Evolutionary conservation across 2,888 invertebrate species (phyloP).

Genomic region (Sipunculus nudus): DNA sequence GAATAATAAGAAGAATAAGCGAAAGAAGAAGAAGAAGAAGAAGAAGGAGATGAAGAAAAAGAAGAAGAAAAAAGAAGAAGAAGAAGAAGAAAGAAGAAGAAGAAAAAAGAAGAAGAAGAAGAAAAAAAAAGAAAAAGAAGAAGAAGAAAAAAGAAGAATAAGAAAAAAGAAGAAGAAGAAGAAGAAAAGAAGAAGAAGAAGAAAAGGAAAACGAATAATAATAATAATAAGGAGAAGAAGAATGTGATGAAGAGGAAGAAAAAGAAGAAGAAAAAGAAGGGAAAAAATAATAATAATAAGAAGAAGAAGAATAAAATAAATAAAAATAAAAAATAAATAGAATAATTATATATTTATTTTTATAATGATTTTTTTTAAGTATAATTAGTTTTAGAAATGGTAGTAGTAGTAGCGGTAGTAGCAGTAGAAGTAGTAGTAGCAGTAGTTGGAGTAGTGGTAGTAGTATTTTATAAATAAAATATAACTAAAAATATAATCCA

Average conservation of each 20-base stretch:
- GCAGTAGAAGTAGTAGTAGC: too few relatives aligned
- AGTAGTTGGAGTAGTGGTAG: too few relatives aligned
- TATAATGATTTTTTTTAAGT: too few relatives aligned
- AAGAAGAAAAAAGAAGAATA: neutral
- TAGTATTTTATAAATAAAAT: too few relatives aligned
- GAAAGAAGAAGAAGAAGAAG: conserved; percentile 6
- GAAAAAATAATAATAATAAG: neutral
- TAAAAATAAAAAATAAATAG: neutral
- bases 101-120: neutral
- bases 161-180: neutral
- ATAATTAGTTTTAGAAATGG: too few relatives aligned
- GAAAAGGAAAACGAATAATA: neutral
- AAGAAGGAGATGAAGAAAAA: conserved; percentile 4
- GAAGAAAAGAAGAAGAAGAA: neutral
- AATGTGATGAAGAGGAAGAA: neutral
- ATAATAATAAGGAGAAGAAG: neutral
- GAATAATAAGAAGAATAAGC: conserved; percentile 2
- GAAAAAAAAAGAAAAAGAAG: conserved; percentile 1
- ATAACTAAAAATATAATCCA: too few relatives aligned
- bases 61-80: conserved; percentile 7
- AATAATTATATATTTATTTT: too few relatives aligned
- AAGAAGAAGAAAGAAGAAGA: neutral
- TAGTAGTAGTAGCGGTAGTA: too few relatives aligned
- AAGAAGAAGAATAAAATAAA: conserved; percentile 2
- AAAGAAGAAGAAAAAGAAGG: conserved; percentile 4